A percentile compares a stretch with the other conserved stretches of the same genome.
These are phyloP conservation scores for Papilio polytes DNA, from an alignment of 1,140 invertebrate genomes.

Conservation along the genomic window DNA sequence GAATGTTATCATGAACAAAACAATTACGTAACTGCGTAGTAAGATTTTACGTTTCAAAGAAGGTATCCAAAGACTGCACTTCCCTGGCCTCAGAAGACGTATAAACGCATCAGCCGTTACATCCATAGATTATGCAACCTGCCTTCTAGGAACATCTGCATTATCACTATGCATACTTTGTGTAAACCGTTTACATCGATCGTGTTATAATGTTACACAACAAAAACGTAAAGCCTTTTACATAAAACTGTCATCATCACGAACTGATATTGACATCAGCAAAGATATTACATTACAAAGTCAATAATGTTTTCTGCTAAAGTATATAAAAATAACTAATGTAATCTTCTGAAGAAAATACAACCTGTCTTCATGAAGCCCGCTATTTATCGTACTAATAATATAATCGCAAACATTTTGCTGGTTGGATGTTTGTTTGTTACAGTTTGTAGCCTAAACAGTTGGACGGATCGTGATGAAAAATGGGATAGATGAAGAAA, in stretches of 20 bases:
- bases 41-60: background rate
- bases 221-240: slow-evolving; percentile 15
- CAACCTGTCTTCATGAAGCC: background rate
- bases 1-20: background rate
- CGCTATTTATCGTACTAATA: background rate
- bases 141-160: slow-evolving; percentile 18
- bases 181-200: slow-evolving; percentile 18
- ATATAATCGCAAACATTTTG: no score
- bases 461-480: no score
- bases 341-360: background rate
- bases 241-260: background rate
- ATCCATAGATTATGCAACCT: slow-evolving; percentile 15
- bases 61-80: background rate
- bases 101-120: background rate
- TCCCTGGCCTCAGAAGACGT: slow-evolving; percentile 19
- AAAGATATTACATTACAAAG: background rate
- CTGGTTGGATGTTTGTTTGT: no score
- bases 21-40: background rate
- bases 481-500: no score
- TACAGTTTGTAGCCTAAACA: no score
- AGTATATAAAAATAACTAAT: background rate
- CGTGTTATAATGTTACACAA: slow-evolving; percentile 16
- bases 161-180: slow-evolving; percentile 1
- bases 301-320: background rate
- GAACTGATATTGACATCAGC: background rate